Base-by-base conservation (phyloP, 2,113 vertebrate genomes). In the Marmota flaviventris region DNA sequence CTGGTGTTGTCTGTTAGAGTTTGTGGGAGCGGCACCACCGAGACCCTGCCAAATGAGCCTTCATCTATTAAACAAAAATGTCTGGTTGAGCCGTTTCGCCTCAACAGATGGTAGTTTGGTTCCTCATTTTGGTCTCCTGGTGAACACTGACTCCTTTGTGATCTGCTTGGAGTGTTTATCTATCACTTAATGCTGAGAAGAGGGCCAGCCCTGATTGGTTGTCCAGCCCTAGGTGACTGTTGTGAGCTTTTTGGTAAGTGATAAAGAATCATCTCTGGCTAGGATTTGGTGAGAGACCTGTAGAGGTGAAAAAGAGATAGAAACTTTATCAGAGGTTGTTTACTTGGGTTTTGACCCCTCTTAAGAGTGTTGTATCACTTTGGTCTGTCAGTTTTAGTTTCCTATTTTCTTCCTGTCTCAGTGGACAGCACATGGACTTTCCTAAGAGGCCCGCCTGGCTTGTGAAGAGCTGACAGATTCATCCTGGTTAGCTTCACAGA, bases 121-220 rank as follows among this genome's bases (percentile, higher is more conserved):
- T 98, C 98, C 98, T 97, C 98, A 98, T 98, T 98, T 97, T 97
- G 94, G 58, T 97, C 96, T 97, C 85, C 92, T 96, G 77, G 91
- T 90, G 96, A 97, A 98, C 95, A 97, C 92, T 97, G 94, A 90
- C 91, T 97, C 93, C 88, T 98, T 97, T 98, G 97, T 98, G 87
- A 96, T 96, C 85, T 70, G 51, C 87, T 42, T 65, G 67, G 77
- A 83, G 91, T 95, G 94, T 96, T 93, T 97, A 87, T 96, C 16
- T 96, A 84, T 91, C 88, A 91, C 29, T 94, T 76, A 86, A 53
- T 82, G 77, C 73, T 77, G 81, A 95, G 96, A 94, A 90, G 82
- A 77, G 70, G 85, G 34, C 89, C 77, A 27, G 42, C 48, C 75
- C 87, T 88, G 53, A 85, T 90, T 93, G 95, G 93, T 53, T 82